Base-by-base conservation (phyloP, 2,797 vertebrate genomes). In the Eulemur mongoz region DNA sequence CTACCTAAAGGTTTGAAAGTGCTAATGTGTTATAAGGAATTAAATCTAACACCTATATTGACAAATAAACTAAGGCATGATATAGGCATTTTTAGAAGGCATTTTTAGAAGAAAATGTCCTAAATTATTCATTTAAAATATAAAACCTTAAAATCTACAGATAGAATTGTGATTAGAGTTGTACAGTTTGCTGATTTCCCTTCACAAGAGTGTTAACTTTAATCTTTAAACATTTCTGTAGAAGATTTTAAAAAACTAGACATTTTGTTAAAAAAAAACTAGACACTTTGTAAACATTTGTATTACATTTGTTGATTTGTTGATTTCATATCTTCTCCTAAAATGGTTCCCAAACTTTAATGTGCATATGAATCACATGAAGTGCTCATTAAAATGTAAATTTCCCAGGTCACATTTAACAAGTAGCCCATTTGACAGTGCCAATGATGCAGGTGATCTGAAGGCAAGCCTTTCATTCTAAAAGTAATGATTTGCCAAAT, bases 61-160 rank as follows among this genome's bases (percentile, higher is more conserved):
- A 72, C 57, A 81, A 95, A 57, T 76, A 90, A 91, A 72, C 30
- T 57, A 17, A 75, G 11, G 30, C 59, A 40, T 45, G 54, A 59
- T 18, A 72, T 48, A 54, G n/a, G n/a, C 35, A 92, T 88, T 92
- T 82, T 80, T 81, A 63, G 78, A 57, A 88, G 52, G n/a, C 35
- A 92, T 88, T 92, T 82, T 80, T 81, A 63, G 78, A 57, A 88
- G 52, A 95, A 90, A 95, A 76, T 63, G 54, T 25, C 23, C 67
- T 61, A 38, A 72, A 69, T 78, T 75, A 61, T 35, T 75, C 50
- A 75, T 75, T n/a, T 84, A 94, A 86, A 92, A 80, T 59, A 79
- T 9, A 70, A 52, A 94, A 81, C 85, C 38, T 84, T n/a, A 79
- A 65, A 80, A 13, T 54, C 30, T 84, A 78, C 32, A 79, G 65